These are phyloP conservation scores for Actinia tenebrosa DNA, from an alignment of 64 coral and sea anemone species.

Conservation along the genomic window DNA sequence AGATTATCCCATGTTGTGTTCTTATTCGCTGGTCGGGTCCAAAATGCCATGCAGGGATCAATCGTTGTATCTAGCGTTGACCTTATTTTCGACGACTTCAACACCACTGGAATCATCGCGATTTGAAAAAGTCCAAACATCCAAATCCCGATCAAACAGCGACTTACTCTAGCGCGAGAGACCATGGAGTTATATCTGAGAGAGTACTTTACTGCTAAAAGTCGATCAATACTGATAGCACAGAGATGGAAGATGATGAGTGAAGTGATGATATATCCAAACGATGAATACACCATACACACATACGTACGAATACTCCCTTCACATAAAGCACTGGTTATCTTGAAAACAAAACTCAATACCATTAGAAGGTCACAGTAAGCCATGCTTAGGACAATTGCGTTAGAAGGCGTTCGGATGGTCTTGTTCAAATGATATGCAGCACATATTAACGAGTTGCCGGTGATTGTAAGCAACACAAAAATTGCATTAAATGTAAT, in stretches of 20 bases:
- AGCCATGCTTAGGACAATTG: conserved; percentile 25
- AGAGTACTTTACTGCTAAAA: conserved; percentile 3
- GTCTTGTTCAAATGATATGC: conserved; percentile 6
- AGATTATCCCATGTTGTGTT: background rate
- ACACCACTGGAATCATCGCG: background rate
- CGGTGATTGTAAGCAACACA: background rate
- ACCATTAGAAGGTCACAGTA: conserved; percentile 3
- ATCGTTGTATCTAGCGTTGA: background rate
- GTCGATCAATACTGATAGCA: background rate
- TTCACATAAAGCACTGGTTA: background rate
- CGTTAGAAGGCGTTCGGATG: conserved; percentile 25
- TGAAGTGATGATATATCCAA: background rate
- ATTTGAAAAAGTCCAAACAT: background rate
- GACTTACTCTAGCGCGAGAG: background rate
- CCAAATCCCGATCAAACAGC: background rate
- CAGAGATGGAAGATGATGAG: conserved; percentile 1
- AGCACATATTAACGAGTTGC: conserved; percentile 17
- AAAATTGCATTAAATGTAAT: background rate
- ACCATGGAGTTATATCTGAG: background rate
- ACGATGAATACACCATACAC: background rate
- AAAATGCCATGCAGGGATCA: background rate
- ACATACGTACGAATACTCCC: background rate
- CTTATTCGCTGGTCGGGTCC: background rate
- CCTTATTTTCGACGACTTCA: background rate
- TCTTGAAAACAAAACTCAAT: background rate